Evolutionary conservation across 92 coral and sea anemone genomes (phyloP).

Genomic region (Porites divaricata): DNA sequence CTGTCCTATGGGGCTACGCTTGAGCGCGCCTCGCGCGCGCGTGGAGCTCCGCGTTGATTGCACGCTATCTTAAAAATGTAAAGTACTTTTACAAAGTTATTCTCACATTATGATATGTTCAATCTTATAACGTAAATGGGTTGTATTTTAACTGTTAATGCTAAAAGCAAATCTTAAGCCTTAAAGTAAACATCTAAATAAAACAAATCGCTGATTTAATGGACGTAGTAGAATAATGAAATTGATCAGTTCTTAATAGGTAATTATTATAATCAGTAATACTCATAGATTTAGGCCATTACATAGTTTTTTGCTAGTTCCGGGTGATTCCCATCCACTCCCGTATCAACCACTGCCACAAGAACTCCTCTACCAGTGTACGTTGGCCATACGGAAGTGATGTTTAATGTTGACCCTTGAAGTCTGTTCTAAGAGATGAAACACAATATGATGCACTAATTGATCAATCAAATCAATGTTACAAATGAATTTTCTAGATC

Average conservation of each 20-base stretch:
- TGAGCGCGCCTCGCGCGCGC: too few species aligned
- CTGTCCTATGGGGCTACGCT: too few species aligned
- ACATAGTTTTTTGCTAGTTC: conserved; percentile 31
- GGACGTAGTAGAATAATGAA: neutral
- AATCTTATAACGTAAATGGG: neutral
- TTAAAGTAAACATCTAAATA: neutral
- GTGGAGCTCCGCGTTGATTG: too few species aligned
- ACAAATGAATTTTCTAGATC: neutral
- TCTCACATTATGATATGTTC: neutral
- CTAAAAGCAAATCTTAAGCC: neutral
- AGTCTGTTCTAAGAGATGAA: neutral
- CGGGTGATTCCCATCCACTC: conserved; percentile 45
- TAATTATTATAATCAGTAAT: neutral
- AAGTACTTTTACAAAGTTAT: too few species aligned
- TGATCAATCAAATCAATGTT: neutral
- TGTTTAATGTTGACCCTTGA: conserved; percentile 9
- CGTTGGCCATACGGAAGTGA: conserved; percentile 30
- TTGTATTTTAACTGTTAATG: too few species aligned
- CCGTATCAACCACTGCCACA: conserved; percentile 37
- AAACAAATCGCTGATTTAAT: neutral
- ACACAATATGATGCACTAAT: neutral
- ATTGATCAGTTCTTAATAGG: neutral
- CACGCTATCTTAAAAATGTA: too few species aligned
- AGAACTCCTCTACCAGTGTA: conserved; percentile 31
- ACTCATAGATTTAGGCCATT: neutral